A percentile compares a stretch with the other conserved stretches of the same genome.
These are phyloP conservation scores for Corythoichthys haematopterus DNA, from an alignment of 2,113 vertebrate species.

Conservation along the genomic window DNA sequence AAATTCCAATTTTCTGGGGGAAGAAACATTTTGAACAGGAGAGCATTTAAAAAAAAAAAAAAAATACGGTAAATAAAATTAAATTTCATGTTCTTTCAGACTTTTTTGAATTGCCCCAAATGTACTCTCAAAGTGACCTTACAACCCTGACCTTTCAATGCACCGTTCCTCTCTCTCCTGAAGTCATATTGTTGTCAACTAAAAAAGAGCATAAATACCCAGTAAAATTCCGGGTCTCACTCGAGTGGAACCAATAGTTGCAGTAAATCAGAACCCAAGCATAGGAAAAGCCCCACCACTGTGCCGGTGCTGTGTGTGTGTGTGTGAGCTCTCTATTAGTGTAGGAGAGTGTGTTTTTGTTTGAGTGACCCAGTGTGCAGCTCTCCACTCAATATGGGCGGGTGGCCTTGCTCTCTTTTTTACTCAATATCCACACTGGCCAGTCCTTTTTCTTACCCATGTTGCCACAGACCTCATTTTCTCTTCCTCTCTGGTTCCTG, in stretches of 20 bases:
- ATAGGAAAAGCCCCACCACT: conserved; percentile 43
- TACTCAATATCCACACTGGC: conserved; percentile 18
- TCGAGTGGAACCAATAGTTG: conserved; percentile 60
- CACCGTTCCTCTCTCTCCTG: conserved; percentile 66
- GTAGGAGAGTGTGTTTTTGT: conserved; percentile 46
- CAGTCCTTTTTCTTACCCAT: conserved; percentile 39
- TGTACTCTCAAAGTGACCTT: conserved; percentile 89
- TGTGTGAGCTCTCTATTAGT: conserved; percentile 28
- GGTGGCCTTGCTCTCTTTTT: conserved; percentile 14
- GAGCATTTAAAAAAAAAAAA: too few species aligned
- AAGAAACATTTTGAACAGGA: too few species aligned
- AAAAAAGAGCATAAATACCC: conserved; percentile 70
- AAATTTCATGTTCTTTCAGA: conserved; percentile 64
- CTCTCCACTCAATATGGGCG: conserved; percentile 28
- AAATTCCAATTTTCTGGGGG: too few species aligned
- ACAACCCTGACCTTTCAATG: conserved; percentile 79
- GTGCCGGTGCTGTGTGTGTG: conserved; percentile 25
- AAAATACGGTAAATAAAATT: too few species aligned
- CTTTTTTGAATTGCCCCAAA: conserved; percentile 85
- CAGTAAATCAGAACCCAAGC: conserved; percentile 63
- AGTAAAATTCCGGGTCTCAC: conserved; percentile 62
- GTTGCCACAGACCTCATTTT: conserved; percentile 56
- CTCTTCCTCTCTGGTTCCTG: conserved; percentile 62
- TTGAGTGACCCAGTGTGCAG: conserved; percentile 30
- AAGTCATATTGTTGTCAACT: conserved; percentile 72